These are phyloP conservation scores for Gobiocypris rarus DNA, from an alignment of 2,113 vertebrate genomes.

Conservation along the genomic window DNA sequence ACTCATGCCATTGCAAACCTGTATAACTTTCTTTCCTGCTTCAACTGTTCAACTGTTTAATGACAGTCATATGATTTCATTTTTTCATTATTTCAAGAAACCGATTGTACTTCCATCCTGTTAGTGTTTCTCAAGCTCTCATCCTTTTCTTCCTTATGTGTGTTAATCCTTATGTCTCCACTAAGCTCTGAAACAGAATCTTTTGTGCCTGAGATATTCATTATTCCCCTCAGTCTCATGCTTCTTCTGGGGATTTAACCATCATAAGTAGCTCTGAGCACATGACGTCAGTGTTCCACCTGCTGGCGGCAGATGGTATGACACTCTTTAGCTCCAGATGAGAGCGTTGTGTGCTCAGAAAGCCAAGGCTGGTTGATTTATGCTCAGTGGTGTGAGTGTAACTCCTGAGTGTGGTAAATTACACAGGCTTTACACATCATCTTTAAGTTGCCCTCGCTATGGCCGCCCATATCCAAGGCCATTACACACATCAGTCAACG, in stretches of 20 bases:
- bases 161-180: slow-evolving; percentile 21
- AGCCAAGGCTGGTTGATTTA: slow-evolving; percentile 11
- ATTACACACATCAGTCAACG: slow-evolving; percentile 53
- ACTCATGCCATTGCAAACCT: too few relatives aligned
- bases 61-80: neutral
- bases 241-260: slow-evolving; percentile 19
- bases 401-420: slow-evolving; percentile 17
- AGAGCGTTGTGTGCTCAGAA: neutral
- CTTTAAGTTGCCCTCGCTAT: neutral
- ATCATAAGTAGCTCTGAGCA: neutral
- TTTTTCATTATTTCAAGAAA: slow-evolving; percentile 11
- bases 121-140: slow-evolving; percentile 11
- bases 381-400: slow-evolving; percentile 8
- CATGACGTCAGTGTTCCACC: slow-evolving; percentile 10
- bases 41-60: neutral
- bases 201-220: slow-evolving; percentile 35
- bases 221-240: slow-evolving; percentile 25
- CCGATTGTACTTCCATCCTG: slow-evolving; percentile 10
- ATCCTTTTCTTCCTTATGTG: neutral
- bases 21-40: too few relatives aligned
- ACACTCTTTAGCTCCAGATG: neutral
- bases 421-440: slow-evolving; percentile 31
- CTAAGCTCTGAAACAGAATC: slow-evolving; percentile 33
- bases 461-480: slow-evolving; percentile 36
- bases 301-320: neutral